Conservation (phyloP, 2,113 vertebrate genomes). For the Microtus ochrogaster region DNA sequence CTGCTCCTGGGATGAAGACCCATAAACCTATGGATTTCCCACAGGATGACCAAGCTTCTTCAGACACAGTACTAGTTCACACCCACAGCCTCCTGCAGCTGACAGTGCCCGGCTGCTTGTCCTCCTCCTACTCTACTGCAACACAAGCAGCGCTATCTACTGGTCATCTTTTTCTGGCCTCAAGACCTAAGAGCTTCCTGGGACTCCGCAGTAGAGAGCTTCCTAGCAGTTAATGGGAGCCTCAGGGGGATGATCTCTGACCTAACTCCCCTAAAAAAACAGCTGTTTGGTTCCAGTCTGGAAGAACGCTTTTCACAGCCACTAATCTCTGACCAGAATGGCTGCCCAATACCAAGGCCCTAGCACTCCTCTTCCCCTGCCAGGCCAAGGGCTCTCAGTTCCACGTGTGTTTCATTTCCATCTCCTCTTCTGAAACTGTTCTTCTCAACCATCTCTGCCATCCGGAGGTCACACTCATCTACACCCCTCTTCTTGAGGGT, state of each 20-base stretch:
- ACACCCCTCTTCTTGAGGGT: not conserved
- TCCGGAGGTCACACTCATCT: not conserved
- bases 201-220: not conserved
- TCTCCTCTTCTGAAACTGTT: conserved; percentile 1
- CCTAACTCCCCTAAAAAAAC: not conserved
- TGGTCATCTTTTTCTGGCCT: not conserved
- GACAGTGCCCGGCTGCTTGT: not conserved
- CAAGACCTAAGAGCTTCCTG: not conserved
- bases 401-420: not conserved
- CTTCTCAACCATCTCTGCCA: not conserved
- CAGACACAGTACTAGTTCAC: not conserved
- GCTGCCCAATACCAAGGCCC: not conserved
- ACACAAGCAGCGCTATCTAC: not conserved
- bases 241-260: not conserved
- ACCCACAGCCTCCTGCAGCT: not conserved
- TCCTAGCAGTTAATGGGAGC: not conserved
- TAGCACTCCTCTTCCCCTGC: not conserved
- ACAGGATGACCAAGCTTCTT: not conserved
- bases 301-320: not conserved
- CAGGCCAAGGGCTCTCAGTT: not conserved
- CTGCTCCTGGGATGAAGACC: not conserved
- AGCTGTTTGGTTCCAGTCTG: not conserved
- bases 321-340: not conserved
- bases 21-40: not conserved
- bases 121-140: not conserved